These are phyloP conservation scores for Malthinus flaveolus DNA, from an alignment of 2,888 invertebrate genomes.

Conservation along the genomic window DNA sequence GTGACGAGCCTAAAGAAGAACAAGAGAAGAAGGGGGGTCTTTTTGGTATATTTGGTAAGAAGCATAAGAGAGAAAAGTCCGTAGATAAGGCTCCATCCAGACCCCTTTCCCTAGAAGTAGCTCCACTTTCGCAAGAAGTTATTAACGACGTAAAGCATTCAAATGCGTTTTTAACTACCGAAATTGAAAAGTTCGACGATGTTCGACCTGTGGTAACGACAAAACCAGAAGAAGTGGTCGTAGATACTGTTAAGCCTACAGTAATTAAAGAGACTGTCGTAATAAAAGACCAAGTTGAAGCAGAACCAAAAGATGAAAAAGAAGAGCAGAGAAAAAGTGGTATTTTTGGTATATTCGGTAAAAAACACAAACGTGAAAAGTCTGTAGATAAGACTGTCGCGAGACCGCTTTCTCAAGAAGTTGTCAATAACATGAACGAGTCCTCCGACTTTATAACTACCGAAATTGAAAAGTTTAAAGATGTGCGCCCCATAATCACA, in stretches of 20 bases:
- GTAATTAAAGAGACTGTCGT: not conserved
- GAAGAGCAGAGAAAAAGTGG: constrained; percentile 10
- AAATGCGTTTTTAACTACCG: constrained; percentile 33
- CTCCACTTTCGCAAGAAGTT: constrained; percentile 9
- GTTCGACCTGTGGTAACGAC: constrained; percentile 24
- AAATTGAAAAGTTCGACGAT: constrained; percentile 37
- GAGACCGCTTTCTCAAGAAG: constrained; percentile 13
- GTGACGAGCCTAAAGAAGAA: constrained; percentile 8
- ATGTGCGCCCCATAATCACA: constrained; percentile 10
- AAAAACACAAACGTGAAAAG: constrained; percentile 31
- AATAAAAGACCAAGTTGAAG: constrained; percentile 4
- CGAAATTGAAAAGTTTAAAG: constrained; percentile 24
- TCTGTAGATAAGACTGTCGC: not conserved
- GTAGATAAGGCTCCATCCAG: constrained; percentile 10
- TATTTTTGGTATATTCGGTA: constrained; percentile 33
- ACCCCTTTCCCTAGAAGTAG: not conserved
- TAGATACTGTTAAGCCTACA: constrained; percentile 6
- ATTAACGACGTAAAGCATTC: constrained; percentile 31
- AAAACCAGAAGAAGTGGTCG: not conserved
- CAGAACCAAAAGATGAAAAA: not conserved
- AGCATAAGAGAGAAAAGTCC: constrained; percentile 27
- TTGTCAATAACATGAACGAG: constrained; percentile 31
- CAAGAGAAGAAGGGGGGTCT: constrained; percentile 30
- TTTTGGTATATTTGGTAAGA: constrained; percentile 36
- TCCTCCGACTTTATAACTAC: constrained; percentile 21